phyloP scores from a whole-genome alignment of 1,140 invertebrate species.

The Harpegnathos saltator region DNA sequence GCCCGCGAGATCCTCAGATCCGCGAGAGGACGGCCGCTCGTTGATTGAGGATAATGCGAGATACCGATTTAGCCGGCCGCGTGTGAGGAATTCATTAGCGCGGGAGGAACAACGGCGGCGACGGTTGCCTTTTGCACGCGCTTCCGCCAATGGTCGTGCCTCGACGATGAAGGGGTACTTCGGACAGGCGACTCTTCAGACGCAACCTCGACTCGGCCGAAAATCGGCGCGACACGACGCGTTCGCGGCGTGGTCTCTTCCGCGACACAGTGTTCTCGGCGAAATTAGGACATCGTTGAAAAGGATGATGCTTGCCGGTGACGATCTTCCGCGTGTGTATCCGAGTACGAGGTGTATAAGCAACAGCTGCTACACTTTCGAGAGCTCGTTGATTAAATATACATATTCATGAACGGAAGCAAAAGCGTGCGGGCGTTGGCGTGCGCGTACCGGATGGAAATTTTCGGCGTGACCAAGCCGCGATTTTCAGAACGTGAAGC shows the following conservation, averaged over 20 bases:
- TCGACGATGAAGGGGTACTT: no score
- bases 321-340: no score
- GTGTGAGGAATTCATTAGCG: slow-evolving; percentile 72
- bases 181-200: no score
- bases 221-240: background rate
- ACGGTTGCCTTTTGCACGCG: slow-evolving; percentile 59
- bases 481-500: background rate
- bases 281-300: no score
- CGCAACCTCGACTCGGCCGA: background rate
- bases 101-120: slow-evolving; percentile 56
- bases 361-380: background rate
- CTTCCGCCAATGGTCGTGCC: no score
- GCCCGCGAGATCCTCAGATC: background rate
- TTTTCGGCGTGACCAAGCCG: background rate
- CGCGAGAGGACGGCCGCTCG: slow-evolving; percentile 57
- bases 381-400: background rate
- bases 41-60: slow-evolving; percentile 76
- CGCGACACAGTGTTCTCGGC: no score
- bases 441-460: background rate
- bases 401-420: background rate
- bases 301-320: no score
- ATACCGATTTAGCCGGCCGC: slow-evolving; percentile 72
- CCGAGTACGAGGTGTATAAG: background rate
- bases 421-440: no score
- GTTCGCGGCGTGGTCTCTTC: no score